phyloP scores from a whole-genome alignment of 2,113 vertebrate species.

The Mastomys natalensis region DNA sequence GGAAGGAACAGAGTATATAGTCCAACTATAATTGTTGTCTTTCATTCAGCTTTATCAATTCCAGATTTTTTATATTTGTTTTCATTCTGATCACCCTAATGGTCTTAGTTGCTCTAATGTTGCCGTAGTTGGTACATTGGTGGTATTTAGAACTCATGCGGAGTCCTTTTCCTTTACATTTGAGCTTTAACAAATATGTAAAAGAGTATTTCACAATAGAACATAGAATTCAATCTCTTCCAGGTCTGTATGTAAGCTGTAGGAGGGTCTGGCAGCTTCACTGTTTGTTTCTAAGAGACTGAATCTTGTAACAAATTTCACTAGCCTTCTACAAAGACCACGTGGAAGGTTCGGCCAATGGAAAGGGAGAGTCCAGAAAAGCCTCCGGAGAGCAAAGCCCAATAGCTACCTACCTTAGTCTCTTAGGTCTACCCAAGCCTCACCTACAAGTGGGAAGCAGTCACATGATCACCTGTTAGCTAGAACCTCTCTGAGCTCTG shows the following conservation, averaged over 20 bases:
- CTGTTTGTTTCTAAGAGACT: slow-evolving; percentile 25
- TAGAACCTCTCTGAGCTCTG: background rate
- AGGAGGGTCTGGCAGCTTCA: background rate
- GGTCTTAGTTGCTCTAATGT: background rate
- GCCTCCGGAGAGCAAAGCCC: background rate
- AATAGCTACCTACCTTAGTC: background rate
- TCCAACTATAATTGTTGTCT: background rate
- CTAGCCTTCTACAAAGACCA: background rate
- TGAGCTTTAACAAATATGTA: background rate
- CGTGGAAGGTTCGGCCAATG: background rate
- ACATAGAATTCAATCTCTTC: background rate
- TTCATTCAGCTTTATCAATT: background rate
- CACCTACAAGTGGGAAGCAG: background rate
- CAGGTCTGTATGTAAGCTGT: background rate
- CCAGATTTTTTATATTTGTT: slow-evolving; percentile 10
- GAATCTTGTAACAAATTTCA: slow-evolving; percentile 24
- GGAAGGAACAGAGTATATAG: background rate
- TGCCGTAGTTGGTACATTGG: background rate
- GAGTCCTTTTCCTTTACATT: slow-evolving; percentile 30
- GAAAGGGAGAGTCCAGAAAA: background rate
- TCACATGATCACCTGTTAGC: background rate
- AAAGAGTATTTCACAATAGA: background rate
- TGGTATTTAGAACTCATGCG: background rate
- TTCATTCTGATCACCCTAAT: background rate
- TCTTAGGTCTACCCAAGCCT: background rate